phyloP scores from a whole-genome alignment of 2,888 invertebrate species.

The Machimus rusticus region DNA sequence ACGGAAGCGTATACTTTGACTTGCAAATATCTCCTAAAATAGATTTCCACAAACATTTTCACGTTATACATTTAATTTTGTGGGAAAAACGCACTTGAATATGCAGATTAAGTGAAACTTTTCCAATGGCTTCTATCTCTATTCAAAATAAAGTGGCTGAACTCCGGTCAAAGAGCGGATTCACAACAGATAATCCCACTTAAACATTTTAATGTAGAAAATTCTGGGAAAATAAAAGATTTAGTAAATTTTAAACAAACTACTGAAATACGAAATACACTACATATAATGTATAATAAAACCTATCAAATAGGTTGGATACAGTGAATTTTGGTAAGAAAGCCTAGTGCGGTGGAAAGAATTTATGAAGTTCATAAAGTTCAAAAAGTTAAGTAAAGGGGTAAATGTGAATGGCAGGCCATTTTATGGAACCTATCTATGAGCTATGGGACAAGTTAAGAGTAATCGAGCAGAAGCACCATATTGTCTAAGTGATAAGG shows the following conservation, averaged over 20 bases:
- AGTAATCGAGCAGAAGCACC: neutral
- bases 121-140: neutral
- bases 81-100: neutral
- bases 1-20: conserved; percentile 4
- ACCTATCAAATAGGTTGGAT: neutral
- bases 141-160: neutral
- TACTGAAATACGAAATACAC: neutral
- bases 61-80: neutral
- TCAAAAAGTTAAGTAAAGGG: neutral
- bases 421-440: neutral
- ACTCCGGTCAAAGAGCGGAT: neutral
- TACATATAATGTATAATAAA: neutral
- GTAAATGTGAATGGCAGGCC: neutral
- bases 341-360: neutral
- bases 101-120: neutral
- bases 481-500: neutral
- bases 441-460: neutral
- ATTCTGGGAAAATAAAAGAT: neutral
- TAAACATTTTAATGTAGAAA: neutral
- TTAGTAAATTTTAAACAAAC: neutral
- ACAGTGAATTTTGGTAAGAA: neutral
- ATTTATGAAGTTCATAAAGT: neutral
- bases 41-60: neutral
- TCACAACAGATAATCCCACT: neutral
- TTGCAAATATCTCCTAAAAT: neutral